Base-by-base conservation (phyloP, 2,797 vertebrate genomes). In the Picus viridis region DNA sequence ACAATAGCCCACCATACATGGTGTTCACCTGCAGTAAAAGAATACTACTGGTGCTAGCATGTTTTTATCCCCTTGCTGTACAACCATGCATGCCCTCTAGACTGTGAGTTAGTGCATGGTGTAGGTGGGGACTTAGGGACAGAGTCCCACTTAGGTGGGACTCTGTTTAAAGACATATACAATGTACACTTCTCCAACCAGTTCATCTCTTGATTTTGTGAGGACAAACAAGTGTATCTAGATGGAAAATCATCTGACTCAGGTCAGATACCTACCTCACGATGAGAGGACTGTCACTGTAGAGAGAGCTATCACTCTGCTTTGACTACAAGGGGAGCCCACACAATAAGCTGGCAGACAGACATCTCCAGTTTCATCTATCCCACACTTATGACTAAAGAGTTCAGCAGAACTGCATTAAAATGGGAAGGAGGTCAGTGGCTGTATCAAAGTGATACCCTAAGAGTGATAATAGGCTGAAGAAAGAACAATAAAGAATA, bases 31-130 rank as follows among this genome's bases (percentile, higher is more conserved):
- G 9, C 19, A 76, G 30, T 43, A 24, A 29, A 45, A n/a, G 20
- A 47, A 18, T 5, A 6, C 6, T 34, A 3, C 49, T 7, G 5
- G 6, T 59, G 32, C 14, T 64, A 63, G 29, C 43, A 30, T 7
- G 12, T 9, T 43, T 64, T 64, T 32, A 30, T 45, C 16, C 41
- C 29, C n/a, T 62, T 75, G 12, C 32, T 77, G 5, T 27, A 14
- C 0, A 2, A 36, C 9, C 26, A 77, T 22, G 18, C 0, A 3
- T 39, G 9, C 9, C 14, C 36, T 76, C 51, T 23, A 45, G 32
- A 4, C 12, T 16, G 1, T 3, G 16, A n/a, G 16, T 56, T 36
- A 16, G 17, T 47, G 61, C 9, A 18, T 39, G 8, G 16, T 34
- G 23, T 10, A 58, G 26, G n/a, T n/a, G n/a, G n/a, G n/a, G n/a